Evolutionary conservation across 2,888 invertebrate genomes (phyloP).

Genomic region (Campoplex nolae): DNA sequence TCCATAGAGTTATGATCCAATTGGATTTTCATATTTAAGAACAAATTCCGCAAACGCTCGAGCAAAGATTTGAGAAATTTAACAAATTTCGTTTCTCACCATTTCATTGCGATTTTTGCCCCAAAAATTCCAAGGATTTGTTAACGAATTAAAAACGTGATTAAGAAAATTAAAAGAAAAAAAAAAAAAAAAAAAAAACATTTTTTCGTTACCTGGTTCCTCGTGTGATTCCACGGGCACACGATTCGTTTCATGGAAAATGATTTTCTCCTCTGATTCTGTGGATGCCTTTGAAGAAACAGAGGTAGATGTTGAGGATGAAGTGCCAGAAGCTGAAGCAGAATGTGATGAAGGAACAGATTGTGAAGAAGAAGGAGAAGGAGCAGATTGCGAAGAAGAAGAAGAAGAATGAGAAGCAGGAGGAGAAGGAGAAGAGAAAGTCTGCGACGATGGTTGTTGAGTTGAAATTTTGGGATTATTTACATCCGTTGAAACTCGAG

Average conservation of each 20-base stretch:
- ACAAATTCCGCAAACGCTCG: no score
- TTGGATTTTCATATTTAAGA: no score
- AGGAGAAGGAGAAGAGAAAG: constrained; percentile 15
- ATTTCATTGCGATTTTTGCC: no score
- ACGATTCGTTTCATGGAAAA: constrained; percentile 45
- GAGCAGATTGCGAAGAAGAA: constrained; percentile 10
- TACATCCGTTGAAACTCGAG: constrained; percentile 43
- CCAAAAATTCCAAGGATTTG: no score
- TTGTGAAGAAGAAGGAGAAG: constrained; percentile 10
- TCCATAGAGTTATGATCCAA: no score
- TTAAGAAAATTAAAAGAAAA: no score
- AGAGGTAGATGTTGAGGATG: constrained; percentile 24
- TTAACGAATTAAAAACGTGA: no score
- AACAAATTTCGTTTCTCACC: no score
- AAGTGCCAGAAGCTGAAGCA: constrained; percentile 9
- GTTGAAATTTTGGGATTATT: constrained; percentile 47
- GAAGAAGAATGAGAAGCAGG: constrained; percentile 9
- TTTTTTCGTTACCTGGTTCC: constrained; percentile 49
- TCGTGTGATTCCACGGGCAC: constrained; percentile 49
- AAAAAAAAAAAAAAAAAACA: no score
- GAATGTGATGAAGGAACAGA: constrained; percentile 11
- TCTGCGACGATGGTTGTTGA: constrained; percentile 17
- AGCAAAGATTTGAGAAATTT: no score
- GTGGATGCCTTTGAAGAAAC: constrained; percentile 30
- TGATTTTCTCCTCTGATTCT: constrained; percentile 32